Evolutionary conservation across 2,113 vertebrate species (phyloP), one percentile per base, ranked within the genome.

Genomic region (Natator depressus): DNA sequence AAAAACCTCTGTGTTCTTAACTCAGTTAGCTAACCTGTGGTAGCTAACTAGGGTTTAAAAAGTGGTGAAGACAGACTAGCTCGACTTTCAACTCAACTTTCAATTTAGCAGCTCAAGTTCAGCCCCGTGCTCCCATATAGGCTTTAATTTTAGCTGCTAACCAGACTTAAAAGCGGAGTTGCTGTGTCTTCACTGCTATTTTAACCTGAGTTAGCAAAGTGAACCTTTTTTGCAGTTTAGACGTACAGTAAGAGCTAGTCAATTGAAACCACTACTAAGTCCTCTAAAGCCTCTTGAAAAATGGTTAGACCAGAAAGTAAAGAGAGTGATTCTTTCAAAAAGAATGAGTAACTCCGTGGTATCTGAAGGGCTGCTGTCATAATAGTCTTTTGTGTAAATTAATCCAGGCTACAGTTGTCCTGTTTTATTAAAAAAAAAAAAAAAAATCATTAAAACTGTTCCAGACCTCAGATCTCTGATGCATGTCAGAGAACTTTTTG

Each of bases 281-380:
- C 88, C 19, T 35, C 55, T 90, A 35, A 75, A 10, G 42, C 25
- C 89, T 3, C 50, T 81, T 83, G 35, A 79, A 87, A 88, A 94
- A 59, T 38, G 0, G 29, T 50, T 84, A n/a, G 53, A 1, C 89
- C 11, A 92, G 47, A 59, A 79, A 85, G 81, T 79, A 85, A 87
- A 83, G 4, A 83, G 4, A 3, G 17, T 50, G 31, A 6, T 83
- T 89, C 53, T 81, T 79, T 90, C 35, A 75, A 6, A 3, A 80
- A 2, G 25, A 91, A 14, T 55, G 24, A 86, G n/a, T 88, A 82
- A 54, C 8, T 87, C 72, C 1, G 46, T 14, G 13, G 6, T 65
- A 46, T 80, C 49, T 9, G 47, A 94, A 88, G 51, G 47, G 47
- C 8, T 75, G 8, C 35, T 51, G 11, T 22, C 24, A 19, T 42